These are phyloP conservation scores for Zeus faber DNA, from an alignment of 2,113 vertebrate genomes.

Conservation along the genomic window DNA sequence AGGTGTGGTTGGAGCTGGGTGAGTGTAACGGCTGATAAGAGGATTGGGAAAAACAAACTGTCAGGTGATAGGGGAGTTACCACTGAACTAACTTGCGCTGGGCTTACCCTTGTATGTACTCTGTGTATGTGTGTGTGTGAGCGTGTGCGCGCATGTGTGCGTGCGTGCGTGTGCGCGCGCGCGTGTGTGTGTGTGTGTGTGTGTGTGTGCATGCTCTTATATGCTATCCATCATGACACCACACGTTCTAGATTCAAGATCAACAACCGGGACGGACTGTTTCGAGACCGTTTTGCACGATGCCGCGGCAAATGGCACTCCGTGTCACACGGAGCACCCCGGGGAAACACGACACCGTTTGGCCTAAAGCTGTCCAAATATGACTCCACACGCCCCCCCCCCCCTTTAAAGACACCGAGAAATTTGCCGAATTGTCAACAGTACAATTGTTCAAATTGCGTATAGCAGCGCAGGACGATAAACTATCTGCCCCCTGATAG, in stretches of 20 bases:
- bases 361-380: slow-evolving; percentile 51
- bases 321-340: slow-evolving; percentile 44
- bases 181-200: slow-evolving; percentile 6
- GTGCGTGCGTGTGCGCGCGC: neutral
- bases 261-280: too few relatives aligned
- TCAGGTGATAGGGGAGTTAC: neutral
- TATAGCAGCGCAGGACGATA: too few relatives aligned
- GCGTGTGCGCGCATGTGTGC: slow-evolving; percentile 13
- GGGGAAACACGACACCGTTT: slow-evolving; percentile 50
- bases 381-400: slow-evolving; percentile 38
- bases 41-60: slow-evolving; percentile 29
- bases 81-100: too few relatives aligned
- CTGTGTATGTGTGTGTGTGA: slow-evolving; percentile 18
- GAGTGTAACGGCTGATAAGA: slow-evolving; percentile 29
- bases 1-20: slow-evolving; percentile 24
- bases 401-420: slow-evolving; percentile 4
- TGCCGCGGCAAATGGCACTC: slow-evolving; percentile 10
- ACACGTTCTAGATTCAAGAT: too few relatives aligned
- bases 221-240: neutral
- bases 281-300: too few relatives aligned
- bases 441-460: too few relatives aligned
- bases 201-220: slow-evolving; percentile 2
- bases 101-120: neutral
- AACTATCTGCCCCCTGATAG: too few relatives aligned
- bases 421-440: neutral